phyloP scores from a whole-genome alignment of 2,888 invertebrate species.

The Cheilosia scutellata region DNA sequence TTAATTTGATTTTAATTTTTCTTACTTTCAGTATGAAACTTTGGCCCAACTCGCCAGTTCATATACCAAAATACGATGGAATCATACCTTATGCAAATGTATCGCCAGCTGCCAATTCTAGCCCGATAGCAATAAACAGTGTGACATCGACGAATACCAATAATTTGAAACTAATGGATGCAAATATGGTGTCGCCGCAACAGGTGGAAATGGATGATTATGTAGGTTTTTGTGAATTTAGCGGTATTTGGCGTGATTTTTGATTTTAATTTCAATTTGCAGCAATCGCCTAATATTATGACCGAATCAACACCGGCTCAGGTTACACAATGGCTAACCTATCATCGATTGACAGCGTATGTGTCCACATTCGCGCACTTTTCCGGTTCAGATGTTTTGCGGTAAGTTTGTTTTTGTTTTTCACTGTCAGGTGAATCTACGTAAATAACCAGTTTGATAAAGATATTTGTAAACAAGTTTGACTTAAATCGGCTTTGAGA shows the following conservation, averaged over 20 bases:
- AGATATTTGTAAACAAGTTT: background rate
- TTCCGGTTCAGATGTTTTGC: slow-evolving; percentile 94
- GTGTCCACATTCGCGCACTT: slow-evolving; percentile 92
- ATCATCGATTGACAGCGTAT: slow-evolving; percentile 91
- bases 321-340: slow-evolving; percentile 91
- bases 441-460: background rate
- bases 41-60: slow-evolving; percentile 84
- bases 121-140: slow-evolving; percentile 84
- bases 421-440: background rate
- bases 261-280: slow-evolving; percentile 13
- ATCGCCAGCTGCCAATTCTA: slow-evolving; percentile 81
- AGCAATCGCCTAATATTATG: slow-evolving; percentile 83
- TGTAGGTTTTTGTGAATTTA: slow-evolving; percentile 78
- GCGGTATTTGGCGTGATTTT: background rate
- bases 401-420: slow-evolving; percentile 83
- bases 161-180: slow-evolving; percentile 83
- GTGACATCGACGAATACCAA: slow-evolving; percentile 84
- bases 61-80: slow-evolving; percentile 84
- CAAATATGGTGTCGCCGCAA: slow-evolving; percentile 83
- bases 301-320: slow-evolving; percentile 89
- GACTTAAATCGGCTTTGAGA: background rate
- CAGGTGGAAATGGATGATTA: slow-evolving; percentile 83
- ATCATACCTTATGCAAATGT: slow-evolving; percentile 81
- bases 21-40: slow-evolving; percentile 81
- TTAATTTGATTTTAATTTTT: slow-evolving; percentile 42